phyloP scores from a whole-genome alignment of 2,113 vertebrate genomes.

The Felis catus region DNA sequence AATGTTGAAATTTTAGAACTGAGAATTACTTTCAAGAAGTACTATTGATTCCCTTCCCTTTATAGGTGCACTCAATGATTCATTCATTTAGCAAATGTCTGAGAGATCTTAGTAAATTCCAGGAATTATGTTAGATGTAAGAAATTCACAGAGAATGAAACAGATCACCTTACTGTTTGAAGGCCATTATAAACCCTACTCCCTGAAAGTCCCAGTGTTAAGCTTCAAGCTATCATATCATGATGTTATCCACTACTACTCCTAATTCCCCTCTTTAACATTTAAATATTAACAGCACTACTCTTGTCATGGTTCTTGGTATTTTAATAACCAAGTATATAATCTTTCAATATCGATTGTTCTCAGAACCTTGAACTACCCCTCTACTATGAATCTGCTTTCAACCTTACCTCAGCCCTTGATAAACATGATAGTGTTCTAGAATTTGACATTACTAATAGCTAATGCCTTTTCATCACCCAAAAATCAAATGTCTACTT shows the following conservation, averaged over 20 bases:
- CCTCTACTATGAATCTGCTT: not conserved
- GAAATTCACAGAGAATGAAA: not conserved
- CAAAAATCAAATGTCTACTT: not conserved
- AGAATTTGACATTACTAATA: not conserved
- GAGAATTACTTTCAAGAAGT: not conserved
- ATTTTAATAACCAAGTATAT: not conserved
- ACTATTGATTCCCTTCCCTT: not conserved
- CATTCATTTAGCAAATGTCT: not conserved
- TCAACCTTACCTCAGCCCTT: not conserved
- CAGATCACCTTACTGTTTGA: not conserved
- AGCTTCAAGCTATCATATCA: not conserved
- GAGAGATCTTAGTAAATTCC: slow-evolving; percentile 7
- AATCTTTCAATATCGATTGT: not conserved
- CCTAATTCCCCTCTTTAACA: not conserved
- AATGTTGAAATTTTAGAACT: slow-evolving; percentile 37
- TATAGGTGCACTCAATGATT: not conserved
- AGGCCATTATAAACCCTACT: not conserved
- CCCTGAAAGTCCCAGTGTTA: not conserved
- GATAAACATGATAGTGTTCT: not conserved
- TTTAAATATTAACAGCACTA: not conserved
- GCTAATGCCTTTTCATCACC: not conserved
- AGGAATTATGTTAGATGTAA: not conserved
- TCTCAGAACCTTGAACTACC: not conserved
- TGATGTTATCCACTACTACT: not conserved
- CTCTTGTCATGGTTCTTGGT: not conserved